Evolutionary conservation across 1,140 invertebrate species (phyloP).

Genomic region (Drosophila erecta): DNA sequence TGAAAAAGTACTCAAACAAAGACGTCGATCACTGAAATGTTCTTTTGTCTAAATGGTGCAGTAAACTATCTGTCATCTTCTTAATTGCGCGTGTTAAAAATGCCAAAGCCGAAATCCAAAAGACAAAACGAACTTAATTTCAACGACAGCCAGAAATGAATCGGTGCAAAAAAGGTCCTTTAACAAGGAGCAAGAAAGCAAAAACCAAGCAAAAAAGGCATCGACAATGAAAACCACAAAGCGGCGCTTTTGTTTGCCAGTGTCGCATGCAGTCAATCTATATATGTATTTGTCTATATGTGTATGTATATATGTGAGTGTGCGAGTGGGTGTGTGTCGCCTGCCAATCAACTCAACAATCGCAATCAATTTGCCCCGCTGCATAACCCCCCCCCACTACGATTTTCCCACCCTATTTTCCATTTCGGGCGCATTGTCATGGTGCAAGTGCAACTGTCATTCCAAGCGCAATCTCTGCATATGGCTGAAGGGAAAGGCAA

Average conservation of each 20-base stretch:
- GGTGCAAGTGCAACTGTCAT: conserved; percentile 73
- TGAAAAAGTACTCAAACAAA: conserved; percentile 1
- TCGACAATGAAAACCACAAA: conserved; percentile 77
- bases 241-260: conserved; percentile 68
- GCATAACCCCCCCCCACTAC: conserved; percentile 23
- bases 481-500: background rate
- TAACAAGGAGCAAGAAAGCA: conserved; percentile 20
- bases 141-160: conserved; percentile 55
- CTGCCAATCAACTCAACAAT: conserved; percentile 83
- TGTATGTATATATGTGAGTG: background rate
- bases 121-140: conserved; percentile 63
- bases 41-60: conserved; percentile 11
- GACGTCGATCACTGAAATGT: background rate
- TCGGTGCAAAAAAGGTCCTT: conserved; percentile 32
- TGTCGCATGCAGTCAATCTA: conserved; percentile 71
- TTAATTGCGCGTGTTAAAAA: conserved; percentile 35
- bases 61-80: conserved; percentile 50
- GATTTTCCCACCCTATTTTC: conserved; percentile 22
- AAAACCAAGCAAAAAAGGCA: conserved; percentile 21
- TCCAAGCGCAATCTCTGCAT: conserved; percentile 58
- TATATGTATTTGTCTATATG: conserved; percentile 23
- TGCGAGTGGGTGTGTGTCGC: conserved; percentile 46
- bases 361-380: conserved; percentile 77
- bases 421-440: conserved; percentile 56
- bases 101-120: conserved; percentile 19